Base-by-base conservation (phyloP, 2,888 invertebrate species). In the Leptinotarsa tumamoca region DNA sequence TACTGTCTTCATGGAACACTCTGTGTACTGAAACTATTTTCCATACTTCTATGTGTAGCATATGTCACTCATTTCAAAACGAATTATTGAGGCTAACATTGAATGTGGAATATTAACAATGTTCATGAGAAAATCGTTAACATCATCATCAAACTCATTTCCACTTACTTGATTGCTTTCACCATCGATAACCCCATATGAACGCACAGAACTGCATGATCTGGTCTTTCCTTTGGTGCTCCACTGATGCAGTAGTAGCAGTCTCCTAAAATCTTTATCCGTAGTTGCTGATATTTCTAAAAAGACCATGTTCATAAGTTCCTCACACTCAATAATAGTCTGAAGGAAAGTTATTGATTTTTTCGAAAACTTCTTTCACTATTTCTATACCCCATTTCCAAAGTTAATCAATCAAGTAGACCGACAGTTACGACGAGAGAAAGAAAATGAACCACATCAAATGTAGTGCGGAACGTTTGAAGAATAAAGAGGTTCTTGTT, bases 181-280 rank as follows among this genome's bases (percentile, higher is more conserved):
- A 98, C 97, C 97, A 98, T 97, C 49, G 97, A 96, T 70, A 98
- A 90, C 63, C 98, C 98, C 98, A 98, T 98, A 88, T 97, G 96
- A 27, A 98, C 96, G 88, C 95, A 96, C 58, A 98, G 93, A 33
- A 96, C 95, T 68, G 97, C 97, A 89, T 98, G 98, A 87, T 98
- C 97, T 0, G 95, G 92, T 72, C 96, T 90, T 87, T 97, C 96
- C 76, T 95, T 92, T 0, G 97, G 97, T 63, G 97, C 97, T 21
- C 98, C 98, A 88, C 97, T 96, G 86, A 98, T 96, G 89, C 98
- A 98, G 90, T 99, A 99, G 90, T 99, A 98, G 88, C 98, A 98
- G 88, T 98, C 98, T 1, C 98, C 98, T 71, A 98, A 91, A 87
- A 98, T 98, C 91, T 98, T 98, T 84, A 98, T 98, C 79, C 98